Percentiles rank a stretch among this genome's conserved stretches.
Evolutionary conservation across 2,888 invertebrate genomes (phyloP).

Genomic region (Glaucopsyche alexis): DNA sequence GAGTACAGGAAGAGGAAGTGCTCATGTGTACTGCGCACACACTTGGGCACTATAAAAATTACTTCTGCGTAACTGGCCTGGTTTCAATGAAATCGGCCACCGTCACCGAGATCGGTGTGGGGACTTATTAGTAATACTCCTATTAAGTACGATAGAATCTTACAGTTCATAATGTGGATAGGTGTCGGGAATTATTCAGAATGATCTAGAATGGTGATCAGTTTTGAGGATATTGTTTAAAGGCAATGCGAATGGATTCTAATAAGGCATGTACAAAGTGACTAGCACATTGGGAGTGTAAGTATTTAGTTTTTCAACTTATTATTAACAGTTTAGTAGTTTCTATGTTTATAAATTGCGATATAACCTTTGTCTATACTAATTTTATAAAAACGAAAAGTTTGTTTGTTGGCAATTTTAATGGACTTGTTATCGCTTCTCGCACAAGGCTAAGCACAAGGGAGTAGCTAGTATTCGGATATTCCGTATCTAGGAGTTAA

Average conservation of each 20-base stretch:
- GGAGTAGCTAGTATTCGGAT: not conserved
- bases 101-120: no score
- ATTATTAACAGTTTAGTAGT: not conserved
- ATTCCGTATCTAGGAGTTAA: not conserved
- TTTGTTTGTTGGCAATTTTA: not conserved
- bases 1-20: no score
- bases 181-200: constrained; percentile 55
- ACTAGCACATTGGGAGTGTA: constrained; percentile 34
- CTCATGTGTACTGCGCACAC: no score
- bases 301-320: no score
- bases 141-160: no score
- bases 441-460: no score
- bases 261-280: constrained; percentile 68
- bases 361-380: not conserved
- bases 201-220: constrained; percentile 61
- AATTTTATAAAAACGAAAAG: no score
- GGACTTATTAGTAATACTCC: no score
- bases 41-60: no score
- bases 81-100: no score
- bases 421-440: no score
- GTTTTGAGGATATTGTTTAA: constrained; percentile 62
- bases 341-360: not conserved
- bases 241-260: constrained; percentile 71
- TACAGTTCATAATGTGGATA: constrained; percentile 48
- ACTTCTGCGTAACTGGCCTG: no score